Conservation (phyloP, 2,797 vertebrate genomes). For the Pogoniulus pusillus region DNA sequence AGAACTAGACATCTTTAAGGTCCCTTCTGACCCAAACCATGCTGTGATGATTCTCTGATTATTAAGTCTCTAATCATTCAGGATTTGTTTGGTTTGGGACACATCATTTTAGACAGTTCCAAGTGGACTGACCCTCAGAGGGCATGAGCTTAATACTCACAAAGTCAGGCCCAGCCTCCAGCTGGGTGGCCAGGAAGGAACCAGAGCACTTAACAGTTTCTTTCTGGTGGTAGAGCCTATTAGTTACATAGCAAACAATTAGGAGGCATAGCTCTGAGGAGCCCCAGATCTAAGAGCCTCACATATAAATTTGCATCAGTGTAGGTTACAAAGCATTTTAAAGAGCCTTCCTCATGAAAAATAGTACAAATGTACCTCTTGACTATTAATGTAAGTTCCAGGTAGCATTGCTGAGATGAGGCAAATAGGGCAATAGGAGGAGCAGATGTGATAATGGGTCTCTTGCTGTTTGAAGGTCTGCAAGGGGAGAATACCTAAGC, state of each 20-base stretch:
- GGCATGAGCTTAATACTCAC: background rate
- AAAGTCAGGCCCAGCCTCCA: background rate
- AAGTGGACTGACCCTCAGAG: background rate
- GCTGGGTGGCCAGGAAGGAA: background rate
- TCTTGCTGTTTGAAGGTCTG: slow-evolving; percentile 31
- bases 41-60: no score
- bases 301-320: background rate
- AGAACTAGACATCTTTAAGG: no score
- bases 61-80: background rate
- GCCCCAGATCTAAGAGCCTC: background rate
- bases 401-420: background rate
- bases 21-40: no score
- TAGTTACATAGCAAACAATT: slow-evolving; percentile 15
- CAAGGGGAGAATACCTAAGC: background rate
- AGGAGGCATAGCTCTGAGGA: background rate
- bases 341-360: slow-evolving; percentile 21
- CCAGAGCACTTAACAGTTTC: background rate
- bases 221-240: background rate
- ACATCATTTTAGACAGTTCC: background rate
- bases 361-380: slow-evolving; percentile 7
- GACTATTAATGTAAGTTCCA: slow-evolving; percentile 19
- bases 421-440: slow-evolving; percentile 16
- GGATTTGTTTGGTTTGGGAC: background rate
- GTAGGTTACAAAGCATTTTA: slow-evolving; percentile 11
- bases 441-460: slow-evolving; percentile 46